phyloP scores from a whole-genome alignment of 2,113 vertebrate genomes.

The Psilopogon haemacephalus region DNA sequence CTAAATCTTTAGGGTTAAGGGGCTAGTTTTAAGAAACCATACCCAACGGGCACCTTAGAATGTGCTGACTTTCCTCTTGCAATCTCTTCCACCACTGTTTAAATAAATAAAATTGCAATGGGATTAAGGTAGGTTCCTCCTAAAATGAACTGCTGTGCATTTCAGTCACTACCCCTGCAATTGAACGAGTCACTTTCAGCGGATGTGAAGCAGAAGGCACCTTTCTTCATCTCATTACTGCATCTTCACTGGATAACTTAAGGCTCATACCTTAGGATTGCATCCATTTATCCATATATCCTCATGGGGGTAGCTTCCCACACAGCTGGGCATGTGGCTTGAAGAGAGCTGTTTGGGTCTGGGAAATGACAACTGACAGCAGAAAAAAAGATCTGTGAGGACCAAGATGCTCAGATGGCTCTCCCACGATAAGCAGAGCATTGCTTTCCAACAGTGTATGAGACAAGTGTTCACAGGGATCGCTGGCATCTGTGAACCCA shows the following conservation, averaged over 20 bases:
- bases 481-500: neutral
- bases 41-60: neutral
- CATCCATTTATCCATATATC: neutral
- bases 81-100: neutral
- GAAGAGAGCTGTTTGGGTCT: neutral
- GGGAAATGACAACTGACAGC: neutral
- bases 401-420: neutral
- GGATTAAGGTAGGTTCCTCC: slow-evolving; percentile 12
- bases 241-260: neutral
- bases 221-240: slow-evolving; percentile 46
- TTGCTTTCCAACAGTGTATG: fast-evolving
- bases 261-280: slow-evolving; percentile 23
- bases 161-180: neutral
- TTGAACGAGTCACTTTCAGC: neutral
- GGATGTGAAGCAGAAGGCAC: slow-evolving; percentile 45
- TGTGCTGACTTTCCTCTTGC: neutral
- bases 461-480: neutral
- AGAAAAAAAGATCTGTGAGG: neutral
- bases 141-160: neutral
- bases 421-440: neutral
- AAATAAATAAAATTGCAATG: neutral
- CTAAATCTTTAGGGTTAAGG: slow-evolving; percentile 30
- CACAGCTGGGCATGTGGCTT: neutral
- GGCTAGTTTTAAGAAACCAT: slow-evolving; percentile 29
- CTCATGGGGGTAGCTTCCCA: neutral